Evolutionary conservation across 2,797 vertebrate species (phyloP), one percentile per base, ranked within the genome.

Genomic region (Lepus townsendii): DNA sequence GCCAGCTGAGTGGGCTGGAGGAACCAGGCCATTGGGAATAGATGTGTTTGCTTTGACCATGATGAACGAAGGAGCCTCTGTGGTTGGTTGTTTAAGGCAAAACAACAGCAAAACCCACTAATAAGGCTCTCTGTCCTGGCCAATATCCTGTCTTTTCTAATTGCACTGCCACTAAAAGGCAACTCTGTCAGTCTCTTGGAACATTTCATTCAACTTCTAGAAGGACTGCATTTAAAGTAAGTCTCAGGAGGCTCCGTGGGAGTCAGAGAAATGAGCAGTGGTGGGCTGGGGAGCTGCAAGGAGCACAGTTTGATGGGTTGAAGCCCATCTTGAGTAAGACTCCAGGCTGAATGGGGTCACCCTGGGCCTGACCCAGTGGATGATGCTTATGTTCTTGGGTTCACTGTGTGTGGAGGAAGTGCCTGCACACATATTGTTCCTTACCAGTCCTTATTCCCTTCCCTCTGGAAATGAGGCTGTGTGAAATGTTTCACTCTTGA

Each of bases 111-210:
- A 57, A 92, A 47, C 38, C 50, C 66, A 27, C 35, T 54, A 94
- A 88, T 97, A 98, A 98, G 97, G 96, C 97, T 97, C 97, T 97
- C 96, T 97, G 95, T 98, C 96, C 96, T 98, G 97, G 98, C 82
- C 50, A 57, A 86, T 77, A 83, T 60, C 85, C 83, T 9, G 2
- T 66, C 69, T 63, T 92, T 97, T 97, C 88, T 98, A 98, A 98
- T 97, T 97, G 96, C 17, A 30, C 97, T 83, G 87, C 94, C 96
- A 96, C 96, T 94, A 90, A 97, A 96, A 80, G 97, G 83, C 95
- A 94, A 60, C 68, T 77, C 71, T 90, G 62, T 90, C 68, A 77
- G 63, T 75, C 79, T 93, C 95, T 84, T 60, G 72, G 95, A 97
- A 95, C 93, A 90, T 93, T 96, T 90, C 84, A 85, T 94, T 96